These are phyloP conservation scores for Rattus rattus DNA, from an alignment of 2,113 vertebrate species.

Conservation along the genomic window DNA sequence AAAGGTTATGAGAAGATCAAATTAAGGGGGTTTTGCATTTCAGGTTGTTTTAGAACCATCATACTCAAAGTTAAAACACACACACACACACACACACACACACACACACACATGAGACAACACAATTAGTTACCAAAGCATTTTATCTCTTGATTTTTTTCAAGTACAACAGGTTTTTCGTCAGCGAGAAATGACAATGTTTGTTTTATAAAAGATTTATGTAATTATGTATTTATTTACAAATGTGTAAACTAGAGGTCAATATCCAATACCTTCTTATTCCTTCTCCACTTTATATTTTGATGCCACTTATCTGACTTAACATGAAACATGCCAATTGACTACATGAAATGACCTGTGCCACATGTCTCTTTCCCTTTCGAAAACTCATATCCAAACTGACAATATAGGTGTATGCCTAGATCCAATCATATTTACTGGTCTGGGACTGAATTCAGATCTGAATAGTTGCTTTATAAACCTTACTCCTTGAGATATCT, in stretches of 20 bases:
- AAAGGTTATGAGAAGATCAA: constrained; percentile 26
- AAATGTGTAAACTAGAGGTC: not conserved
- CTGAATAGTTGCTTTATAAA: not conserved
- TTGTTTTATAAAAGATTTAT: not conserved
- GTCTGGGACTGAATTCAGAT: not conserved
- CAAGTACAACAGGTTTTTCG: not conserved
- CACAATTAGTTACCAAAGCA: not conserved
- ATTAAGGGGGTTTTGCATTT: constrained; percentile 15
- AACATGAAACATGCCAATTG: too few relatives aligned
- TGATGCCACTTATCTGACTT: too few relatives aligned
- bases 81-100: too few relatives aligned
- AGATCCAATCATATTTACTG: not conserved
- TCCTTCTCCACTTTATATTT: not conserved
- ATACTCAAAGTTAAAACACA: not conserved
- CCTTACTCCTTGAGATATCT: not conserved
- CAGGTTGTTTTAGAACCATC: constrained; percentile 35
- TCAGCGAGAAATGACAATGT: too few relatives aligned
- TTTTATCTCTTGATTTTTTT: not conserved
- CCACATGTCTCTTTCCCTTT: not conserved
- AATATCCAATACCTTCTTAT: too few relatives aligned
- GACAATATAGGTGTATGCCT: too few relatives aligned
- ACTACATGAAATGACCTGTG: not conserved
- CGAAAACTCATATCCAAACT: not conserved
- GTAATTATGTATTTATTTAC: not conserved
- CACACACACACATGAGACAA: not conserved